These are phyloP conservation scores for Marcusenius ussheri DNA, from an alignment of 2,113 vertebrate species.

Conservation along the genomic window DNA sequence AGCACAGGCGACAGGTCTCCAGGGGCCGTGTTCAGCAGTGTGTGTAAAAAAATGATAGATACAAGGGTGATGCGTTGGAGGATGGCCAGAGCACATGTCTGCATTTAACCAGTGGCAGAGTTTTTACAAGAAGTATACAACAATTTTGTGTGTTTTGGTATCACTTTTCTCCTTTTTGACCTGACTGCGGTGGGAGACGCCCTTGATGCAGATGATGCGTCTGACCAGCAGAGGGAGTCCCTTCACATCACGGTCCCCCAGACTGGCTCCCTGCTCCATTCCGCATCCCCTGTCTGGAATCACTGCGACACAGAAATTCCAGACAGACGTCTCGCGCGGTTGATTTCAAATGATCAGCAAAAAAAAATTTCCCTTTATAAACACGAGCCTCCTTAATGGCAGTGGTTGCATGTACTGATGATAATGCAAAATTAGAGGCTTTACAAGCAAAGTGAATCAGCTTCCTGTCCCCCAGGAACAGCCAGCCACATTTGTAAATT, in stretches of 20 bases:
- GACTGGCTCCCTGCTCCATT: neutral
- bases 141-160: neutral
- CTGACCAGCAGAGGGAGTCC: slow-evolving; percentile 7
- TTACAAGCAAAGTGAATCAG: neutral
- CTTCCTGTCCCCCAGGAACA: neutral
- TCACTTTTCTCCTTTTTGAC: neutral
- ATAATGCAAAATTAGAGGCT: neutral
- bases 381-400: neutral
- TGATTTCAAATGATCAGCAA: neutral
- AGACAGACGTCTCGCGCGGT: neutral
- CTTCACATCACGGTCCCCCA: neutral
- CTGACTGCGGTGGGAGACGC: neutral
- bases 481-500: neutral
- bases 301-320: neutral
- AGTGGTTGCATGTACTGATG: neutral
- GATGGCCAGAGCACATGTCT: neutral
- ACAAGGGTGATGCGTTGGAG: neutral
- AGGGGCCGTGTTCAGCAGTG: neutral
- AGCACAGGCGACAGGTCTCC: neutral
- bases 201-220: neutral
- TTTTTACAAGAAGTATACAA: neutral
- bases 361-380: neutral
- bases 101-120: neutral
- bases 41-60: neutral
- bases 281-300: neutral